These are phyloP conservation scores for Anoncus sp. DNA, from an alignment of 2,888 invertebrate species.

Conservation along the genomic window DNA sequence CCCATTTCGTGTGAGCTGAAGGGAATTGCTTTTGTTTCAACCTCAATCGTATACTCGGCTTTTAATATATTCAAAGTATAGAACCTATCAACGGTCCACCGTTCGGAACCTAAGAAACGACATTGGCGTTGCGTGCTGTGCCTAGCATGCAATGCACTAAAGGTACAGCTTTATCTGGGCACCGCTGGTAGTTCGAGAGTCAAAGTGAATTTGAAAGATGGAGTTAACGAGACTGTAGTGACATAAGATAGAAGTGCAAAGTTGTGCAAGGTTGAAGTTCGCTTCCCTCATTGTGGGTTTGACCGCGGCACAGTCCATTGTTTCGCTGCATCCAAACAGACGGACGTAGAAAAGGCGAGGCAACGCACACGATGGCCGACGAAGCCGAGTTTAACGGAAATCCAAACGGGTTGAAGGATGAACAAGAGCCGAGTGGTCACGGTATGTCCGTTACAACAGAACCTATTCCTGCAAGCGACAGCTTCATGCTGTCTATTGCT, in stretches of 20 bases:
- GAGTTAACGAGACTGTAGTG: slow-evolving; percentile 38
- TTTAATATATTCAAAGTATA: too few relatives aligned
- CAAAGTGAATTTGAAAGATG: slow-evolving; percentile 48
- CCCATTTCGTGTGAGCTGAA: too few relatives aligned
- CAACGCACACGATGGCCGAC: slow-evolving; percentile 19
- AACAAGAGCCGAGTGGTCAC: slow-evolving; percentile 22
- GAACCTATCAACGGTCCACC: too few relatives aligned
- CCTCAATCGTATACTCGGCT: too few relatives aligned
- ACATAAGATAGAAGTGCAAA: slow-evolving; percentile 50
- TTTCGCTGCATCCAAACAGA: slow-evolving; percentile 48
- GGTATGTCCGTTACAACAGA: slow-evolving; percentile 28
- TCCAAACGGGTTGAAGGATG: slow-evolving; percentile 26
- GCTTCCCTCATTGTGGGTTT: slow-evolving; percentile 50
- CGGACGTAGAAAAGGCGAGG: slow-evolving; percentile 35
- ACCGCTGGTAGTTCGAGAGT: slow-evolving; percentile 6
- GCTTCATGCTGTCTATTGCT: slow-evolving; percentile 38
- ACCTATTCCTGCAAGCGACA: slow-evolving; percentile 47
- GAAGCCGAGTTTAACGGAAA: slow-evolving; percentile 49
- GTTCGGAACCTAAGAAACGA: too few relatives aligned
- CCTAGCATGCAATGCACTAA: not conserved
- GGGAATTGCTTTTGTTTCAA: too few relatives aligned
- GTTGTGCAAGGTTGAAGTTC: slow-evolving; percentile 52
- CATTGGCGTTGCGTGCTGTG: too few relatives aligned
- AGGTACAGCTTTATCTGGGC: slow-evolving; percentile 7
- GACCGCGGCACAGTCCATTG: slow-evolving; percentile 45